Evolutionary conservation across 2,888 invertebrate species (phyloP).

Genomic region (Trachelus iudaicus): DNA sequence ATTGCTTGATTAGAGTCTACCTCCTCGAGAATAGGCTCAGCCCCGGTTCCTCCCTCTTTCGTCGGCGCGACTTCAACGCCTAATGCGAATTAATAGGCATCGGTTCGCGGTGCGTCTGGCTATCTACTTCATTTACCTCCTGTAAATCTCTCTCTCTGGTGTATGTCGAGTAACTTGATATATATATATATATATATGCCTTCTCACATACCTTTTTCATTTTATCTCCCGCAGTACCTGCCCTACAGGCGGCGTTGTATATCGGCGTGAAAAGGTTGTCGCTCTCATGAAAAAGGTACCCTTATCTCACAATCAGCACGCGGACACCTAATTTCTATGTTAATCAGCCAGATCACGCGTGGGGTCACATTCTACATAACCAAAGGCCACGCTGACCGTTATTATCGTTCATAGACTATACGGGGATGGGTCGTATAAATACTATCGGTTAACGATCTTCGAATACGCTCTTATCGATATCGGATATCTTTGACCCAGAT

Average conservation of each 20-base stretch:
- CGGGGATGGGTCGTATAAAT: neutral
- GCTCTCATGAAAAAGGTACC: neutral
- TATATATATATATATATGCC: neutral
- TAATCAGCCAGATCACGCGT: neutral
- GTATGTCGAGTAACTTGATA: neutral
- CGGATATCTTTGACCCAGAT: neutral
- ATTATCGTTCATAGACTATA: neutral
- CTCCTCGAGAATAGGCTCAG: conserved; percentile 27
- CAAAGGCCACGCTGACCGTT: neutral
- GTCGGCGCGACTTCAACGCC: neutral
- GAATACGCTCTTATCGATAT: neutral
- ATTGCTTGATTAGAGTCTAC: conserved; percentile 62
- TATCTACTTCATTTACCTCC: neutral
- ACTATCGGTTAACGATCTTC: neutral
- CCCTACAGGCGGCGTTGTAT: neutral
- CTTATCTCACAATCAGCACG: neutral
- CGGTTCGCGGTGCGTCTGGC: conserved; percentile 3
- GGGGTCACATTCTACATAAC: neutral
- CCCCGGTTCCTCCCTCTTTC: neutral
- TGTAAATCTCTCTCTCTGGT: neutral
- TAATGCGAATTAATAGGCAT: neutral
- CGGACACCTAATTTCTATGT: neutral
- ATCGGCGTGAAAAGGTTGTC: neutral
- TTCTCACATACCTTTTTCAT: neutral
- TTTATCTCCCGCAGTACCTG: neutral